Conservation (phyloP, 2,888 invertebrate genomes). For the Piscicola geometra region DNA sequence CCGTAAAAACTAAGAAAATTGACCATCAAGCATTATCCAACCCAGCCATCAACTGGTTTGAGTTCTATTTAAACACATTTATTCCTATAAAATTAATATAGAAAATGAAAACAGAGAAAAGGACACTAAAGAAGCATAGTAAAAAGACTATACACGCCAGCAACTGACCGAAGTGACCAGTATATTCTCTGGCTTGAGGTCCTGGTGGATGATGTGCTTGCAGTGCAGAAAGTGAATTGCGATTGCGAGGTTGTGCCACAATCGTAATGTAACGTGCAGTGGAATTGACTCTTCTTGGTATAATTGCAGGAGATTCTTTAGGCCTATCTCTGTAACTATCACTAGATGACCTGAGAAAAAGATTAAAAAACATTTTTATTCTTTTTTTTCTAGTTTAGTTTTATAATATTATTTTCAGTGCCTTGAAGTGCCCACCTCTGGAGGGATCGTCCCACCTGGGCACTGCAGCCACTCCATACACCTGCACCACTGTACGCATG, state of each 20-base stretch:
- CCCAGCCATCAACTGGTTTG: too few species aligned
- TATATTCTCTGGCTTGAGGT: slow-evolving; percentile 45
- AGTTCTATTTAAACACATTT: too few species aligned
- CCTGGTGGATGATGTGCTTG: slow-evolving; percentile 44
- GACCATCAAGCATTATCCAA: too few species aligned
- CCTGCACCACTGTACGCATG: slow-evolving; percentile 40
- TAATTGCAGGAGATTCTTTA: slow-evolving; percentile 44
- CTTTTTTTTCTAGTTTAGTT: too few species aligned
- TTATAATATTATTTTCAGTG: too few species aligned
- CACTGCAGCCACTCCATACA: slow-evolving; percentile 44
- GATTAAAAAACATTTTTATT: too few species aligned
- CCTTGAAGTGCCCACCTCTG: neutral
- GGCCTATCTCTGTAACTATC: slow-evolving; percentile 44
- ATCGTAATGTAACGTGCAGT: slow-evolving; percentile 39
- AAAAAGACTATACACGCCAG: too few species aligned
- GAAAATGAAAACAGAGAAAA: too few species aligned
- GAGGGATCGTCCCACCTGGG: slow-evolving; percentile 39
- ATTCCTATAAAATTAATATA: too few species aligned
- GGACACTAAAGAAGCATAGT: too few species aligned
- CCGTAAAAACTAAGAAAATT: too few species aligned
- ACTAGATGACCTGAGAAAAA: slow-evolving; percentile 43
- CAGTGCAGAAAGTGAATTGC: slow-evolving; percentile 41
- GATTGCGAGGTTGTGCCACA: slow-evolving; percentile 42
- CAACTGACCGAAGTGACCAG: slow-evolving; percentile 43
- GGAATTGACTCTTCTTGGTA: slow-evolving; percentile 41